Conservation (phyloP, 2,113 vertebrate genomes). For the Strix uralensis region DNA sequence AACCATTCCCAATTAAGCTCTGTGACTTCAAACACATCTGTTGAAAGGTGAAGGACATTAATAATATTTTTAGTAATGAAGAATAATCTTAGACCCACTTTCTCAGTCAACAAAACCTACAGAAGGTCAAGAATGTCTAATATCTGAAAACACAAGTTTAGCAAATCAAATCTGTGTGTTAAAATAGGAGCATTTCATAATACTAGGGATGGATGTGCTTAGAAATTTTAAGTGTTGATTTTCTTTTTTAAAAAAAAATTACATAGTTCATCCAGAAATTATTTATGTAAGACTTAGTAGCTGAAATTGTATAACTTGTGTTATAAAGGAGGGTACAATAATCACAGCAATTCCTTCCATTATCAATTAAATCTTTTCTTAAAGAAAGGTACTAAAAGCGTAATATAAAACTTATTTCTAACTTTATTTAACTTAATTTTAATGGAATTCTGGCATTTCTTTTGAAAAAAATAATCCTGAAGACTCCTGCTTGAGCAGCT, state of each 20-base stretch:
- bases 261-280: background rate
- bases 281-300: background rate
- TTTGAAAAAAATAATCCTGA: background rate
- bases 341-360: background rate
- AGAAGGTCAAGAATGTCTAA: background rate
- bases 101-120: background rate
- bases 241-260: background rate
- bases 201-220: background rate
- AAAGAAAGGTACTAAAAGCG: background rate
- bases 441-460: background rate
- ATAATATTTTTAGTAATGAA: background rate
- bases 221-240: background rate
- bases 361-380: background rate
- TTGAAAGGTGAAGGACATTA: background rate
- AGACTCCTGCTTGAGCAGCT: background rate
- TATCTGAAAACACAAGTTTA: background rate
- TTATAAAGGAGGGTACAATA: background rate
- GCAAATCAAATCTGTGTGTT: background rate
- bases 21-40: background rate
- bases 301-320: background rate
- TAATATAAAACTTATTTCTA: background rate
- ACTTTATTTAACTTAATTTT: background rate
- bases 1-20: background rate
- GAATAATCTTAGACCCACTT: background rate
- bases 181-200: background rate